Evolutionary conservation across 2,888 invertebrate species (phyloP).

Genomic region (Oligia strigilis): DNA sequence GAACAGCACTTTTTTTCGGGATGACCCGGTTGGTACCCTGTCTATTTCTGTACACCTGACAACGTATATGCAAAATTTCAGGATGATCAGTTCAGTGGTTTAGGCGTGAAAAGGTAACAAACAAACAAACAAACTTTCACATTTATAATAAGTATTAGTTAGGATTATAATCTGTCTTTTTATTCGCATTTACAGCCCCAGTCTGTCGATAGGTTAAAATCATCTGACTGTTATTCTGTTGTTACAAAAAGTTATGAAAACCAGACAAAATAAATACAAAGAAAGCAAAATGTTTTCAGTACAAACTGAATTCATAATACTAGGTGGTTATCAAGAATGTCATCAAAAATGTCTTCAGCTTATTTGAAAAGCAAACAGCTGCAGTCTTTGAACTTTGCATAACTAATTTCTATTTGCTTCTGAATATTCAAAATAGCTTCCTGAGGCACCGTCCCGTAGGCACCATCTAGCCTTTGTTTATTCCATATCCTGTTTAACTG

Average conservation of each 20-base stretch:
- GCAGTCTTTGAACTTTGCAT: constrained; percentile 33
- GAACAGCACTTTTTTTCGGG: too few relatives aligned
- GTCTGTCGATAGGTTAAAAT: neutral
- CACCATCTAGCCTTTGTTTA: constrained; percentile 47
- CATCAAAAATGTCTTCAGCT: neutral
- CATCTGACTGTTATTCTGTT: too few relatives aligned
- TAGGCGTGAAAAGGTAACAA: too few relatives aligned
- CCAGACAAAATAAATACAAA: neutral
- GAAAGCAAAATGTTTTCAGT: neutral
- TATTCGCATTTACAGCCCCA: neutral
- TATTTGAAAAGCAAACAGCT: constrained; percentile 13
- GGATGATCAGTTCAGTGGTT: too few relatives aligned
- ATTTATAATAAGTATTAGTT: too few relatives aligned
- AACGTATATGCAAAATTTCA: too few relatives aligned
- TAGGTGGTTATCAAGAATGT: neutral
- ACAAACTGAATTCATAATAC: neutral
- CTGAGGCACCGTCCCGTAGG: constrained; percentile 15
- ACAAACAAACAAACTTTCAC: too few relatives aligned
- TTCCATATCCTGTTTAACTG: constrained; percentile 46
- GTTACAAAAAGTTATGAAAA: neutral
- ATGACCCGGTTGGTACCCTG: too few relatives aligned
- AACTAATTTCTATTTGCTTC: constrained; percentile 25
- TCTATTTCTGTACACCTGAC: too few relatives aligned
- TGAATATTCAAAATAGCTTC: constrained; percentile 46
- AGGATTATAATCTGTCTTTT: neutral